These are phyloP conservation scores for Ennomos fuscantarius DNA, from an alignment of 2,888 invertebrate species.

Conservation along the genomic window DNA sequence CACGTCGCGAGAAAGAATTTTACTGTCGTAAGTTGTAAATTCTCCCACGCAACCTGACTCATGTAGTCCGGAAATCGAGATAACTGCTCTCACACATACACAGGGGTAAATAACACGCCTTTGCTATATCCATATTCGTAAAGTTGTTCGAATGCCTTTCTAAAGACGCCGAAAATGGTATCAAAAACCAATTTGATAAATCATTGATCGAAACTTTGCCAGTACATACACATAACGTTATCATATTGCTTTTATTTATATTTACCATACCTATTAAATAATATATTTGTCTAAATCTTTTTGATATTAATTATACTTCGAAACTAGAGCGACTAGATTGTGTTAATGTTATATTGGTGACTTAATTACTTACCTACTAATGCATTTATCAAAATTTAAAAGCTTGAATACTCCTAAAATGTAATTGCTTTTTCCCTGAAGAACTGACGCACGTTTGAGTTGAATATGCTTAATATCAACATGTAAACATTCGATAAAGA, in stretches of 20 bases:
- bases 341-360: conserved; percentile 17
- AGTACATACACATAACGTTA: neutral
- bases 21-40: conserved; percentile 49
- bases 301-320: conserved; percentile 17
- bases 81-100: conserved; percentile 42
- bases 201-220: conserved; percentile 18
- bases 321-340: conserved; percentile 24
- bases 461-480: conserved; percentile 14
- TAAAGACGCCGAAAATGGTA: conserved; percentile 32
- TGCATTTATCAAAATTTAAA: conserved; percentile 9
- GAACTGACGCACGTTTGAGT: conserved; percentile 8
- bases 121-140: conserved; percentile 33
- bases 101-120: conserved; percentile 39
- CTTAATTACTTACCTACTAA: conserved; percentile 15
- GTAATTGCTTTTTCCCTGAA: conserved; percentile 1
- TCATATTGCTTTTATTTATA: conserved; percentile 2
- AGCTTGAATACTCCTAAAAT: too few species aligned
- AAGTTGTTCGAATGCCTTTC: conserved; percentile 33
- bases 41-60: conserved; percentile 57
- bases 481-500: conserved; percentile 28
- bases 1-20: conserved; percentile 46
- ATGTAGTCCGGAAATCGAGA: conserved; percentile 53
- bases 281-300: neutral
- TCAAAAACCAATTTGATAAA: conserved; percentile 23
- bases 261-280: too few species aligned